These are phyloP conservation scores for Falco columbarius DNA, from an alignment of 2,797 vertebrate species.

Conservation along the genomic window DNA sequence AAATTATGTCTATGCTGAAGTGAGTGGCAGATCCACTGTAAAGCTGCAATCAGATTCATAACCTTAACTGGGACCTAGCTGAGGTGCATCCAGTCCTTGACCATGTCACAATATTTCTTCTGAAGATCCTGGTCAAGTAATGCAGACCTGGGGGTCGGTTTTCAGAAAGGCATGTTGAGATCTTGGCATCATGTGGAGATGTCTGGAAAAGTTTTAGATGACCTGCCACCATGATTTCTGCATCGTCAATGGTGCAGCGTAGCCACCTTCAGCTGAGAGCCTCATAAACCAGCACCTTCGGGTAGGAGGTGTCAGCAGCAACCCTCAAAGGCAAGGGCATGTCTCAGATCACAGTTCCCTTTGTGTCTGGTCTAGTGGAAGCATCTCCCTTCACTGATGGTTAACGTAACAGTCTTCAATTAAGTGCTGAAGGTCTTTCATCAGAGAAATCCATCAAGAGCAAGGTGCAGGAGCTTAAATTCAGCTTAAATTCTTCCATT, in stretches of 20 bases:
- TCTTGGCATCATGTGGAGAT: neutral
- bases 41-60: neutral
- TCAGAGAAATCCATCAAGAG: neutral
- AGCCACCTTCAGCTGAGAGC: neutral
- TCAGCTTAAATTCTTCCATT: neutral
- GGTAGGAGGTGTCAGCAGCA: neutral
- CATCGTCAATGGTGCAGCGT: neutral
- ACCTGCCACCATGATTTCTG: neutral
- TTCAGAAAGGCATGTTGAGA: neutral
- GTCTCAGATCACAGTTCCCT: neutral
- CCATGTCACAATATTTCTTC: neutral
- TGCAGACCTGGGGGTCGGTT: neutral
- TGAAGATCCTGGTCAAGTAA: neutral
- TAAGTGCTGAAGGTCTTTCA: neutral
- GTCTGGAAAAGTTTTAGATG: neutral
- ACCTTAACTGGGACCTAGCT: neutral
- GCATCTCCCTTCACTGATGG: neutral
- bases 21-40: neutral
- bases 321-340: neutral
- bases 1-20: neutral
- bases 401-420: neutral
- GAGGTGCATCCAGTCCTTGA: neutral
- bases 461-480: neutral
- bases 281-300: neutral
- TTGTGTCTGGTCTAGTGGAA: neutral